A percentile compares a stretch with the other conserved stretches of the same genome.
Conservation (phyloP, 2,113 vertebrate species). For the Calonectris borealis region DNA sequence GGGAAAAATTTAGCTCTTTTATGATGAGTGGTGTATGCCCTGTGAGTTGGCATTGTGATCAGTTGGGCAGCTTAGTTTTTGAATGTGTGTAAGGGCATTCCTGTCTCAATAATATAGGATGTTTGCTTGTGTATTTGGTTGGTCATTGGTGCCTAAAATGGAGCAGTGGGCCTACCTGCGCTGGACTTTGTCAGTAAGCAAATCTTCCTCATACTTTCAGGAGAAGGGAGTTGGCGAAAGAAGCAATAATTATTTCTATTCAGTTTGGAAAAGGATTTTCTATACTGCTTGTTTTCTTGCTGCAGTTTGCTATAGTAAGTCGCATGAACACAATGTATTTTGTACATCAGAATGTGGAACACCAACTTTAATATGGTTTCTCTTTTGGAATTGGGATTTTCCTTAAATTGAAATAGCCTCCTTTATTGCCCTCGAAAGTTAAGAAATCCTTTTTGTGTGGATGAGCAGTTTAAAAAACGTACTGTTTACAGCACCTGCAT, state of each 20-base stretch:
- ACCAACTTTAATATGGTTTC: not conserved
- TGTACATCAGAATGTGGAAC: not conserved
- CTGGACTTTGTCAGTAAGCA: not conserved
- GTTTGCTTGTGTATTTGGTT: not conserved
- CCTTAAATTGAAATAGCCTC: not conserved
- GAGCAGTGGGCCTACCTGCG: not conserved
- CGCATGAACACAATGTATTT: not conserved
- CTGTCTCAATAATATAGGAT: not conserved
- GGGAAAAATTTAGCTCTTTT: not conserved
- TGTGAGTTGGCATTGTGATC: not conserved
- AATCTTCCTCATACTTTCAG: not conserved
- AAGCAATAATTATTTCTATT: not conserved
- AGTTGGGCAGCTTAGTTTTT: not conserved
- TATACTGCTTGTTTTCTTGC: not conserved
- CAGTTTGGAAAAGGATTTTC: not conserved
- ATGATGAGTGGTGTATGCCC: not conserved
- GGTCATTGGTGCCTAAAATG: not conserved
- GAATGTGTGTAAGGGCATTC: not conserved
- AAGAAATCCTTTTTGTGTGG: not conserved
- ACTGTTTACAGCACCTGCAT: not conserved
- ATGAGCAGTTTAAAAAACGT: not conserved
- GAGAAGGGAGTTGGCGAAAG: not conserved
- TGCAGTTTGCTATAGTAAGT: not conserved
- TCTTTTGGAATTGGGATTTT: not conserved
- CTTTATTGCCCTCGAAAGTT: not conserved